Percentiles rank a stretch among this genome's conserved stretches.
Conservation (phyloP, 23 tunicate genomes). For the Diplosoma virens region DNA sequence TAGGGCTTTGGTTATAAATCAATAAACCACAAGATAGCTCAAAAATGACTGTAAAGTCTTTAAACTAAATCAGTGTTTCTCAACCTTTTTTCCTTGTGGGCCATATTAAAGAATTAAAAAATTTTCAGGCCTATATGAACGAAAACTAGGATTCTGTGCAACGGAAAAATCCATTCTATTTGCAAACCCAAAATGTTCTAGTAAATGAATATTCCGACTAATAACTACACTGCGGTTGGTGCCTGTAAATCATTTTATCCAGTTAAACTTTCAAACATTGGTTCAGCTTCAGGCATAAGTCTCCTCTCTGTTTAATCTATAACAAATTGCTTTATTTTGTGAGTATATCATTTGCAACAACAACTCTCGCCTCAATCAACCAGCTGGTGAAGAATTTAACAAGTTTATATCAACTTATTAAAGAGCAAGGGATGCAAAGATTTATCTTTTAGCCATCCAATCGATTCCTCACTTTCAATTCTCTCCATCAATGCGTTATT, state of each 20-base stretch:
- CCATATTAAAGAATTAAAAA: neutral
- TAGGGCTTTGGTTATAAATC: too few species aligned
- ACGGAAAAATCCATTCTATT: neutral
- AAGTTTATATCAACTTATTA: too few species aligned
- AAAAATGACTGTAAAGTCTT: too few species aligned
- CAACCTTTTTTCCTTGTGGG: neutral
- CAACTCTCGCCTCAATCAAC: neutral
- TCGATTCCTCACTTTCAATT: neutral
- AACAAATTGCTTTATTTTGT: neutral
- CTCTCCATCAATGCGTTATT: neutral
- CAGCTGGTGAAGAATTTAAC: too few species aligned
- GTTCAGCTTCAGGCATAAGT: conserved; percentile 2
- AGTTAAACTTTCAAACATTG: neutral
- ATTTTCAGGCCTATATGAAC: neutral
- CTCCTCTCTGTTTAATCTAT: conserved; percentile 1
- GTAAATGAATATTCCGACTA: neutral
- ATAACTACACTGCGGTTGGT: neutral
- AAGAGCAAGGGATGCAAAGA: neutral
- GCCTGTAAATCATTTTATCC: neutral
- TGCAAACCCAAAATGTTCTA: neutral
- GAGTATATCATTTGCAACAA: neutral
- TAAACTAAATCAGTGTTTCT: too few species aligned
- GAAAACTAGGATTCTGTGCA: neutral
- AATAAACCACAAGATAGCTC: too few species aligned
- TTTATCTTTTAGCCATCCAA: neutral